Percentiles rank a stretch among this genome's conserved stretches.
Conservation (phyloP, 2,797 vertebrate genomes). For the Microctenopoma steveboyesi region DNA sequence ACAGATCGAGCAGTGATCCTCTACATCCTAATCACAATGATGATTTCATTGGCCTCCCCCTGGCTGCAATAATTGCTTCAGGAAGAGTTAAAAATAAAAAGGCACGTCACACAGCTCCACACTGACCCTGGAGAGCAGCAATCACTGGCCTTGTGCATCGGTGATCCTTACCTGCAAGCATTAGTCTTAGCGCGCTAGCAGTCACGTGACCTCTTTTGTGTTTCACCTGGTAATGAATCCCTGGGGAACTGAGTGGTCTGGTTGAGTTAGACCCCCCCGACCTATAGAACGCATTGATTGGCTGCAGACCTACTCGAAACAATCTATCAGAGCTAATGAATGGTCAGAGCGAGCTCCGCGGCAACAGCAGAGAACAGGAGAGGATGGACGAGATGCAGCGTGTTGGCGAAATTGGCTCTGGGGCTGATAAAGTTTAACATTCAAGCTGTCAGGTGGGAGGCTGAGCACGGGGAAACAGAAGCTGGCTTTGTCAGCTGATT, state of each 20-base stretch:
- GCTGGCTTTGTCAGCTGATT: constrained; percentile 58
- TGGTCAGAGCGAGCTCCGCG: constrained; percentile 30
- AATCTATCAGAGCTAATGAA: constrained; percentile 64
- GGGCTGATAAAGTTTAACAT: constrained; percentile 46
- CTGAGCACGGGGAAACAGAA: constrained; percentile 22
- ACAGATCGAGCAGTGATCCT: constrained; percentile 41
- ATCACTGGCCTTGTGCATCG: constrained; percentile 39
- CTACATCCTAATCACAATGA: constrained; percentile 59
- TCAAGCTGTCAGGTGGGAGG: constrained; percentile 51
- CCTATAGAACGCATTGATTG: constrained; percentile 68
- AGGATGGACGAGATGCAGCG: constrained; percentile 15
- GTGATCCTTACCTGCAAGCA: constrained; percentile 14
- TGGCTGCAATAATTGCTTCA: constrained; percentile 51
- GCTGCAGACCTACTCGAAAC: constrained; percentile 44
- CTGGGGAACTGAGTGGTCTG: constrained; percentile 36
- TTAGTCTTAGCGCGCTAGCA: constrained; percentile 47
- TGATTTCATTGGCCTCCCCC: constrained; percentile 63
- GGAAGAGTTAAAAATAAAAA: constrained; percentile 49
- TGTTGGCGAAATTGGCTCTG: constrained; percentile 35
- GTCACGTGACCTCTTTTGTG: constrained; percentile 53
- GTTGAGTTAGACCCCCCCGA: constrained; percentile 47
- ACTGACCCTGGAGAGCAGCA: constrained; percentile 48
- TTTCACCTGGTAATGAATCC: constrained; percentile 73
- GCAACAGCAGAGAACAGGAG: constrained; percentile 23
- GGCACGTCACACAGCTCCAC: constrained; percentile 45